These are phyloP conservation scores for Agapostemon virescens DNA, from an alignment of 2,888 invertebrate species.

Conservation along the genomic window DNA sequence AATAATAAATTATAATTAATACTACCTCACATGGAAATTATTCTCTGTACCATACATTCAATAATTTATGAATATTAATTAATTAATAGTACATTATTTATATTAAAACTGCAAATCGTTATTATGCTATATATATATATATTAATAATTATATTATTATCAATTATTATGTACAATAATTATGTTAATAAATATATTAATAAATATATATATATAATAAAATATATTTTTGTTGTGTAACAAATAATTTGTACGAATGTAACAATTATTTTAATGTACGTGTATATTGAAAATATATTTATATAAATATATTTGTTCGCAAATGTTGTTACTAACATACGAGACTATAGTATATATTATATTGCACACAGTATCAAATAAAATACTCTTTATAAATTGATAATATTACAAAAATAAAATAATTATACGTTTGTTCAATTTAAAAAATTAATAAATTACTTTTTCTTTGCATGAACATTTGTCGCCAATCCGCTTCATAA, in stretches of 20 bases:
- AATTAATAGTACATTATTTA: no score
- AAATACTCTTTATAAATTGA: neutral
- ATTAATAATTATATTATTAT: no score
- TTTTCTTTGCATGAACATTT: constrained; percentile 66
- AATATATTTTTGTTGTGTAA: neutral
- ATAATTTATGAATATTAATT: neutral
- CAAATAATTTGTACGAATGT: neutral
- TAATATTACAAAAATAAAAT: neutral
- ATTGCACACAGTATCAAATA: neutral
- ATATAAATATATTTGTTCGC: no score
- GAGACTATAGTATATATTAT: neutral
- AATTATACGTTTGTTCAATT: neutral
- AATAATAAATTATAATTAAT: neutral
- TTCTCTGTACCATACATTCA: no score
- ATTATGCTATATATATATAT: neutral
- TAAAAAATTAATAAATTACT: constrained; percentile 50
- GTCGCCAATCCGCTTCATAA: constrained; percentile 62
- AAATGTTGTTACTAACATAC: neutral
- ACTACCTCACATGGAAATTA: no score
- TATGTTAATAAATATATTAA: no score
- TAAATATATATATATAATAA: neutral
- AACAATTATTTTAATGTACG: neutral
- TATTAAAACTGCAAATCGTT: neutral
- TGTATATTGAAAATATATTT: neutral
- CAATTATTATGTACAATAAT: no score